These are phyloP conservation scores for Todiramphus chloris DNA, from an alignment of 2,113 vertebrate species.

Conservation along the genomic window DNA sequence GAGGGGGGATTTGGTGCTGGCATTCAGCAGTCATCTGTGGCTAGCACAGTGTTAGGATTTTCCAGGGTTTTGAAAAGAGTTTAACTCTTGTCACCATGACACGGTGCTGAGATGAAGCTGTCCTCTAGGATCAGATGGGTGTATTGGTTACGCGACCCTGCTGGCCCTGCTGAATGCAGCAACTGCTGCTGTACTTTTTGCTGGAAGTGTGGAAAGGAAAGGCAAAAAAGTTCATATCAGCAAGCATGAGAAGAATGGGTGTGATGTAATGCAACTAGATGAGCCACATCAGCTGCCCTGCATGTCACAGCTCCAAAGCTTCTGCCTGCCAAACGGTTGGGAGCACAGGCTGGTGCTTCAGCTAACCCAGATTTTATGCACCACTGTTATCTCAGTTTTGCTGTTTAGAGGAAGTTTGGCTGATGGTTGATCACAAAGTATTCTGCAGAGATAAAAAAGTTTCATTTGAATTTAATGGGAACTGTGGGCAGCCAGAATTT, in stretches of 20 bases:
- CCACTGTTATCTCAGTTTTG: neutral
- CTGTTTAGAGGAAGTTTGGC: neutral
- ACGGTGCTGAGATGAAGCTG: neutral
- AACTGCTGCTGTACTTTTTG: conserved; percentile 3
- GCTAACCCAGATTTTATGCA: neutral
- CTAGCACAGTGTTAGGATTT: neutral
- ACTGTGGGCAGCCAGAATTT: neutral
- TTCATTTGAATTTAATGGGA: neutral
- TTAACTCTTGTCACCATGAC: neutral
- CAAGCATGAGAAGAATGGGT: neutral
- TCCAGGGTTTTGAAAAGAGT: neutral
- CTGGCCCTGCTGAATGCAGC: neutral
- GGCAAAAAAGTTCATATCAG: neutral
- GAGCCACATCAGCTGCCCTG: neutral
- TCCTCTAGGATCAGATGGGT: neutral
- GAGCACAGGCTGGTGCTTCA: neutral
- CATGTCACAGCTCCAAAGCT: neutral
- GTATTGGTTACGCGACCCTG: neutral
- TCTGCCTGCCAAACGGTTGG: neutral
- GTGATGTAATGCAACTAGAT: neutral
- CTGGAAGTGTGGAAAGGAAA: neutral
- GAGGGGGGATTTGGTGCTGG: neutral
- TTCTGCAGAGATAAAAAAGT: neutral
- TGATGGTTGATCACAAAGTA: neutral
- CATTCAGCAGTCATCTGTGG: neutral